Evolutionary conservation across 1,140 invertebrate genomes (phyloP).

Genomic region (Diorhabda carinulata): DNA sequence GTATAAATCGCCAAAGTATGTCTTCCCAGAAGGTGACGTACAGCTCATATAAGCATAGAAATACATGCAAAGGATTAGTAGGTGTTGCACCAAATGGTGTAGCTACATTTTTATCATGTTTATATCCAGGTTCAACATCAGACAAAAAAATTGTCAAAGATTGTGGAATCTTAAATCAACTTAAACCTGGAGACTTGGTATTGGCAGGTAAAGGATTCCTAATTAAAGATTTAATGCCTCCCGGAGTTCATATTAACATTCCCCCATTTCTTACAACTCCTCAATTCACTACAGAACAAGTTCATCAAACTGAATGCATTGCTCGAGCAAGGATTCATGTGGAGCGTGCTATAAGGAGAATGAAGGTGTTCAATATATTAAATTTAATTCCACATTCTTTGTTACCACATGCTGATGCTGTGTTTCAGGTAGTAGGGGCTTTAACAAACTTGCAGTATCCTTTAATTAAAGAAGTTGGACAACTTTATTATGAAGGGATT

Average conservation of each 20-base stretch:
- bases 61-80: constrained; percentile 23
- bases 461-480: constrained; percentile 18
- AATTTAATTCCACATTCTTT: constrained; percentile 10
- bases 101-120: constrained; percentile 18
- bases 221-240: constrained; percentile 19
- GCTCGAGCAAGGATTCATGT: constrained; percentile 23
- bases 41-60: constrained; percentile 19
- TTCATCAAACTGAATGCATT: constrained; percentile 16
- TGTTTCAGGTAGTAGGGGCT: constrained; percentile 16
- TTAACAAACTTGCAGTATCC: constrained; percentile 21
- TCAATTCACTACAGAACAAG: constrained; percentile 20
- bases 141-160: constrained; percentile 21
- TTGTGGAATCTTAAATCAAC: constrained; percentile 13
- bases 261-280: constrained; percentile 19
- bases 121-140: constrained; percentile 23
- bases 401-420: background rate
- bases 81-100: constrained; percentile 33
- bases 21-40: constrained; percentile 17
- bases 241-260: constrained; percentile 17
- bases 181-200: constrained; percentile 22
- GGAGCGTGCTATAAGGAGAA: constrained; percentile 16
- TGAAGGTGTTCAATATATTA: constrained; percentile 22
- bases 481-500: background rate
- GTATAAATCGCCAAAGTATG: background rate
- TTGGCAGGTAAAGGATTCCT: constrained; percentile 23